Evolutionary conservation across 2,113 vertebrate genomes (phyloP).

Genomic region (Cisticola juncidis): DNA sequence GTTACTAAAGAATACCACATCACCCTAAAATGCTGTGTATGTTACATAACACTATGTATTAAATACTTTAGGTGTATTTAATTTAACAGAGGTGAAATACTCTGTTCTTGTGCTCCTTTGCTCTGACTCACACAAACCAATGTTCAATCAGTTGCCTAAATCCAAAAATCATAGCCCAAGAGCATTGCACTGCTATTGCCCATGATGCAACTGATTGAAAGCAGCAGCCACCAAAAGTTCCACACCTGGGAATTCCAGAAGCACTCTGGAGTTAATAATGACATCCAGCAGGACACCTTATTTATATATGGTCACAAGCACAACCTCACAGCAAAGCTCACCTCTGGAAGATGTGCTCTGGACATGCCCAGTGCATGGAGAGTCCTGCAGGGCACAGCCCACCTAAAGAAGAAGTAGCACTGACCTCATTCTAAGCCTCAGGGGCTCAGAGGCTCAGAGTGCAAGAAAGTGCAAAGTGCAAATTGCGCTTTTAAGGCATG

Average conservation of each 20-base stretch:
- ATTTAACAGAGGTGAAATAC: too few relatives aligned
- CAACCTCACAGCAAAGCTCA: background rate
- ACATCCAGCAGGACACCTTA: background rate
- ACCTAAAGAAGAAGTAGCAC: background rate
- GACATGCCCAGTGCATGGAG: background rate
- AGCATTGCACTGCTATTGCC: background rate
- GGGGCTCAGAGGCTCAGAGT: background rate
- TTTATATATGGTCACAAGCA: background rate
- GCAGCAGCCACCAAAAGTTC: background rate
- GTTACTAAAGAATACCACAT: background rate
- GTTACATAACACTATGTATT: too few relatives aligned
- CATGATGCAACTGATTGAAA: background rate
- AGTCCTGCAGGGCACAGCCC: background rate
- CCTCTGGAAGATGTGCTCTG: background rate
- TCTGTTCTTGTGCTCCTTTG: background rate
- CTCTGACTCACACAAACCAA: background rate
- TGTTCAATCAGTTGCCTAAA: background rate
- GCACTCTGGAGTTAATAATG: background rate
- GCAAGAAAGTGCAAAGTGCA: background rate
- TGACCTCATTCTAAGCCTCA: background rate
- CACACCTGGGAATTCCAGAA: background rate
- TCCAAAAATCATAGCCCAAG: background rate
- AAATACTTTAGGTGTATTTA: background rate
- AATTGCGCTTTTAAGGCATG: background rate
- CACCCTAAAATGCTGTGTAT: background rate